These are phyloP conservation scores for Cardiocondyla obscurior DNA, from an alignment of 1,140 invertebrate genomes.

Conservation along the genomic window DNA sequence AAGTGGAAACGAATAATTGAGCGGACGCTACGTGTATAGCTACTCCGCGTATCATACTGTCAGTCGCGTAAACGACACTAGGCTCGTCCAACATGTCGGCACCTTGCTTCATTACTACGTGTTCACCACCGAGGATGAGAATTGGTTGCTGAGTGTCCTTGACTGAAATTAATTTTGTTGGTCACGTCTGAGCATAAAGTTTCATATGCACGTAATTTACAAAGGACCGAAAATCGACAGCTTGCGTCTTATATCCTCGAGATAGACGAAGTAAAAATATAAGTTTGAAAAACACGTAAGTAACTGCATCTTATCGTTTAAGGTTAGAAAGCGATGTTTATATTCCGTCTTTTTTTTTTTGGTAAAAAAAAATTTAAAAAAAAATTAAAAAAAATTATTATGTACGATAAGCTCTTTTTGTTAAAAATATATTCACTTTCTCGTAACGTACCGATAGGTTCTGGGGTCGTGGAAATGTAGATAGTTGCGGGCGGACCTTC, in stretches of 20 bases:
- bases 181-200: not conserved
- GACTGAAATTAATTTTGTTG: constrained; percentile 73
- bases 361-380: too few species aligned
- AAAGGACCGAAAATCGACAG: not conserved
- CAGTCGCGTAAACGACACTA: constrained; percentile 84
- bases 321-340: not conserved
- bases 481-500: constrained; percentile 89
- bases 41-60: constrained; percentile 85
- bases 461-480: constrained; percentile 87
- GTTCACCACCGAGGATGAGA: constrained; percentile 89
- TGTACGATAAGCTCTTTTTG: not conserved
- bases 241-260: not conserved
- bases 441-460: constrained; percentile 86
- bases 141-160: constrained; percentile 87
- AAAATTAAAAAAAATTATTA: not conserved
- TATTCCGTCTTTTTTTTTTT: not conserved
- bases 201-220: not conserved
- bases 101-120: constrained; percentile 88
- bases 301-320: not conserved
- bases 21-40: constrained; percentile 89
- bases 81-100: constrained; percentile 88
- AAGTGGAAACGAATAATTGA: constrained; percentile 90
- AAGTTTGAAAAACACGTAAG: not conserved
- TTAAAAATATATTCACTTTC: not conserved
- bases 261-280: not conserved